Conservation (phyloP, 2,113 vertebrate genomes). For the Nicator chloris region DNA sequence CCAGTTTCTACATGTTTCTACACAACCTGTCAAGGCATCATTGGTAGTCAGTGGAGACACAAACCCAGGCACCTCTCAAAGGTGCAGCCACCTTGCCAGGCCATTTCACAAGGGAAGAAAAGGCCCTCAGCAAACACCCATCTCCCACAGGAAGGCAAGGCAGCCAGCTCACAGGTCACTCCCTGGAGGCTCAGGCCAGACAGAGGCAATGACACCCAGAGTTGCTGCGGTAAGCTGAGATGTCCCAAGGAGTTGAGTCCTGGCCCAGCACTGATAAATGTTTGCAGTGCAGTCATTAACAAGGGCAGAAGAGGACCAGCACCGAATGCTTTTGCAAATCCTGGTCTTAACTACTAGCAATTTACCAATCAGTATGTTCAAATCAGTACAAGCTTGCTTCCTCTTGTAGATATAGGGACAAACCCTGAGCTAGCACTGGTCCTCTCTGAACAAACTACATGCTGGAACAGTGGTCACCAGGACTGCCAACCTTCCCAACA, state of each 20-base stretch:
- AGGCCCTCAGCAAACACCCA: accelerated
- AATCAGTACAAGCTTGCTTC: background rate
- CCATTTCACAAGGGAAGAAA: background rate
- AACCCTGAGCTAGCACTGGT: background rate
- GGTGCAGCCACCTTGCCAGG: accelerated
- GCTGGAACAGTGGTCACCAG: accelerated
- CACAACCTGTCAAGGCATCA: background rate
- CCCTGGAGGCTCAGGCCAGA: background rate
- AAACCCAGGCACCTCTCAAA: background rate
- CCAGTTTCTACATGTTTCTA: background rate
- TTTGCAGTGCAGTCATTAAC: background rate
- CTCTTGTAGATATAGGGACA: background rate
- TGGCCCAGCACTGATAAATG: background rate
- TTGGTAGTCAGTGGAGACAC: background rate
- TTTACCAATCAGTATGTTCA: background rate
- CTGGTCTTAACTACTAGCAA: background rate
- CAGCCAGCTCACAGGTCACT: background rate
- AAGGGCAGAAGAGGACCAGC: background rate
- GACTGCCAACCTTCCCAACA: background rate
- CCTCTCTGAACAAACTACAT: accelerated
- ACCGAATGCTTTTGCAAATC: background rate
- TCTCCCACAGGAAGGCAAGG: background rate
- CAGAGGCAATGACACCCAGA: background rate
- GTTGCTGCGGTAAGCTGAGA: background rate
- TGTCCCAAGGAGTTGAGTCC: background rate